A percentile compares a stretch with the other conserved stretches of the same genome.
phyloP scores from a whole-genome alignment of 1,140 invertebrate species.

The Papilio aristodemus region DNA sequence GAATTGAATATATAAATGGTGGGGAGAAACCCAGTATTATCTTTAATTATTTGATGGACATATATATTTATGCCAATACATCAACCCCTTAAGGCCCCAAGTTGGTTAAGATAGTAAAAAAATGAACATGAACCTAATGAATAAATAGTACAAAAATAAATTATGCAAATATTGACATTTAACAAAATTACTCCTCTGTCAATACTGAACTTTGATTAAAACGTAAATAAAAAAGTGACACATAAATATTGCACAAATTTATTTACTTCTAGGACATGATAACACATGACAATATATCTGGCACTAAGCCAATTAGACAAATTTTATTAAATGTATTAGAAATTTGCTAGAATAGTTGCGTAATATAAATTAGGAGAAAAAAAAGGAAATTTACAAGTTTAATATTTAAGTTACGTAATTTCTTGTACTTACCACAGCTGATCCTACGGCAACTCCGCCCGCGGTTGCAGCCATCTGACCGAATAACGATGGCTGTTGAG shows the following conservation, averaged over 20 bases:
- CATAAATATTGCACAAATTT: conserved; percentile 19
- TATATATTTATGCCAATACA: too few relatives aligned
- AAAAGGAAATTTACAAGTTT: conserved; percentile 20
- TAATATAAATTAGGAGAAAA: conserved; percentile 23
- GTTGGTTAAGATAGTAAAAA: too few relatives aligned
- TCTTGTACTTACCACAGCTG: conserved; percentile 84
- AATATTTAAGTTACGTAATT: conserved; percentile 64
- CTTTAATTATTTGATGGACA: too few relatives aligned
- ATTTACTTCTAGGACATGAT: conserved; percentile 12
- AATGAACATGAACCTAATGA: neutral
- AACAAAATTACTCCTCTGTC: neutral
- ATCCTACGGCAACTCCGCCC: conserved; percentile 93
- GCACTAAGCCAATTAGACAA: conserved; percentile 23
- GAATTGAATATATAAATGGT: too few relatives aligned
- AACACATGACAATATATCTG: conserved; percentile 27
- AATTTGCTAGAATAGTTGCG: conserved; percentile 27
- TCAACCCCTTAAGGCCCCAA: too few relatives aligned
- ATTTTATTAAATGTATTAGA: conserved; percentile 18
- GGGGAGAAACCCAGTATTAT: too few relatives aligned
- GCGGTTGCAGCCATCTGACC: conserved; percentile 95
- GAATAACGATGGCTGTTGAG: conserved; percentile 85
- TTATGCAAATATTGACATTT: neutral
- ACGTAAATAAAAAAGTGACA: neutral
- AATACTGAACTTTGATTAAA: neutral
- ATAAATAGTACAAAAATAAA: conserved; percentile 8